These are phyloP conservation scores for Coilia nasus DNA, from an alignment of 2,797 vertebrate species.

Conservation along the genomic window DNA sequence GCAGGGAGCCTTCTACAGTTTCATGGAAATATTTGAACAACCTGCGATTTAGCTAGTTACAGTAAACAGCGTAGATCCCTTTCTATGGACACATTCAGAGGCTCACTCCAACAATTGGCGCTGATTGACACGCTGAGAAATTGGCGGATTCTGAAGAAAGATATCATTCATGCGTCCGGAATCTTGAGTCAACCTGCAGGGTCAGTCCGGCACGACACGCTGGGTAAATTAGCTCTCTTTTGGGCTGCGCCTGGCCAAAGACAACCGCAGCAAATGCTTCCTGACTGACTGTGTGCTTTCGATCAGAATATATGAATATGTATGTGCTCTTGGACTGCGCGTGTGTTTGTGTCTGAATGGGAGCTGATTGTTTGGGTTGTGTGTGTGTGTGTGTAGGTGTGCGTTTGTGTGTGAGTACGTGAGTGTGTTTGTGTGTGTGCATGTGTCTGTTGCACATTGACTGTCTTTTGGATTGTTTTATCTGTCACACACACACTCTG, in stretches of 20 bases:
- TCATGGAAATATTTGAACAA: slow-evolving; percentile 51
- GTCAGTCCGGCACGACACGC: not conserved
- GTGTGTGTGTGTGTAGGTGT: not conserved
- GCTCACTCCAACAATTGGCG: slow-evolving; percentile 35
- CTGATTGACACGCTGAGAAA: slow-evolving; percentile 39
- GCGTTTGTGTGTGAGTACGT: slow-evolving; percentile 4
- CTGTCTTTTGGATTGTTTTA: too few relatives aligned
- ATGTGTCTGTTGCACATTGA: not conserved
- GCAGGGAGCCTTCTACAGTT: slow-evolving; percentile 47
- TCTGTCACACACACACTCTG: too few relatives aligned
- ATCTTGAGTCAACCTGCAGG: not conserved
- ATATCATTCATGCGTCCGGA: slow-evolving; percentile 35
- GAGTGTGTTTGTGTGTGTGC: not conserved
- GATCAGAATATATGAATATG: slow-evolving; percentile 19
- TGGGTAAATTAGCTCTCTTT: not conserved
- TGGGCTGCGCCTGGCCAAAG: not conserved
- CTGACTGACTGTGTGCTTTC: slow-evolving; percentile 11
- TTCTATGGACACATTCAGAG: slow-evolving; percentile 40
- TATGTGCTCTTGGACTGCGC: not conserved
- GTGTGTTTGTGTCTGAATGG: not conserved
- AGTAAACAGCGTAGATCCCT: slow-evolving; percentile 30
- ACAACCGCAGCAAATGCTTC: slow-evolving; percentile 7
- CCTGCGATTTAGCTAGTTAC: slow-evolving; percentile 44
- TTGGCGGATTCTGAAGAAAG: slow-evolving; percentile 26
- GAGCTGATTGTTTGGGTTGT: not conserved